These are phyloP conservation scores for Nothoprocta perdicaria DNA, from an alignment of 2,113 vertebrate genomes.

Conservation along the genomic window DNA sequence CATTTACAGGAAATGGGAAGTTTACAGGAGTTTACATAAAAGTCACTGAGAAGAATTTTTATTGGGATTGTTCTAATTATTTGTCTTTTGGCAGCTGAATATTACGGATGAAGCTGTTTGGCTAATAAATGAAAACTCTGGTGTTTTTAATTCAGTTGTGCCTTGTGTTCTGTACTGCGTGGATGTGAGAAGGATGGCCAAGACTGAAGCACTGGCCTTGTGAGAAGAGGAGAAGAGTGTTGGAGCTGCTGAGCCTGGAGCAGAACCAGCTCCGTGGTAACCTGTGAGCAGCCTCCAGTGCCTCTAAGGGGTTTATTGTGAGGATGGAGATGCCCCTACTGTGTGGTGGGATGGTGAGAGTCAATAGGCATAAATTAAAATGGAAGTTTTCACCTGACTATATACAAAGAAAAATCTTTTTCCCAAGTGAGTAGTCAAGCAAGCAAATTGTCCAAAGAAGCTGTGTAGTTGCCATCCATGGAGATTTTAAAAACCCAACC, in stretches of 20 bases:
- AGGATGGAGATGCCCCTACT: no score
- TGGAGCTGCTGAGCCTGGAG: background rate
- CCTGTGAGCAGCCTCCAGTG: background rate
- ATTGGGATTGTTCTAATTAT: background rate
- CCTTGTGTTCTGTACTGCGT: background rate
- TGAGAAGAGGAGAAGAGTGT: background rate
- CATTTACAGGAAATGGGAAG: no score
- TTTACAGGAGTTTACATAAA: background rate
- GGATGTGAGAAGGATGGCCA: background rate
- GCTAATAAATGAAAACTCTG: background rate
- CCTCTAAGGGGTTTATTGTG: rapidly evolving
- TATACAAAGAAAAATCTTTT: background rate
- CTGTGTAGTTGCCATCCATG: background rate
- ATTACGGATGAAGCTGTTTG: background rate
- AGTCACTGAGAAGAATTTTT: background rate
- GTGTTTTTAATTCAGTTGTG: background rate
- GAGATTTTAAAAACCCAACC: background rate
- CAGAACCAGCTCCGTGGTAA: background rate
- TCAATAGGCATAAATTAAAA: background rate
- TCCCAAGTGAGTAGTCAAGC: background rate
- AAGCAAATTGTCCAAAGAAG: background rate
- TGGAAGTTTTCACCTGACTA: background rate
- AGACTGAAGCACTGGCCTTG: background rate
- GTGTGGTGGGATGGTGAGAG: background rate
- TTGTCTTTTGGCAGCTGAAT: background rate